A percentile compares a stretch with the other conserved stretches of the same genome.
Conservation (phyloP, 2,888 invertebrate genomes). For the Hymenopus coronatus region DNA sequence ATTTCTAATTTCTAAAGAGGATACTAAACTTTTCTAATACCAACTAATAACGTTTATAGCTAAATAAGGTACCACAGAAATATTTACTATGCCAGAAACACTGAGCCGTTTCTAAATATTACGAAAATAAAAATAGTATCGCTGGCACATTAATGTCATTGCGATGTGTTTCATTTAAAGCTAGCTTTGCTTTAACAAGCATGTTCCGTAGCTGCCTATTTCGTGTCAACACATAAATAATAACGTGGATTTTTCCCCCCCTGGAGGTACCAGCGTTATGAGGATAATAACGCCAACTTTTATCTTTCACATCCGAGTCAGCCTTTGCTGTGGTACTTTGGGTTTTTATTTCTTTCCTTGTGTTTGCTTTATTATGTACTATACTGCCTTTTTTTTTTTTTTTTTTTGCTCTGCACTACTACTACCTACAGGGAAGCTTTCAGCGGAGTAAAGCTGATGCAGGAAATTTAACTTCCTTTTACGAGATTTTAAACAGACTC, state of each 20-base stretch:
- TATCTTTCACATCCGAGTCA: not conserved
- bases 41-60: too few relatives aligned
- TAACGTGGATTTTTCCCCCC: not conserved
- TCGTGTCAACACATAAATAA: not conserved
- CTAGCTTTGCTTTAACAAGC: not conserved
- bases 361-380: too few relatives aligned
- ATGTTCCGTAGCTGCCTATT: not conserved
- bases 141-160: not conserved
- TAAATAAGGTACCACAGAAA: too few relatives aligned
- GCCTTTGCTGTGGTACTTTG: not conserved
- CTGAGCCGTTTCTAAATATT: not conserved
- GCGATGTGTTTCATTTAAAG: not conserved
- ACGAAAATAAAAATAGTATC: not conserved
- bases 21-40: too few relatives aligned
- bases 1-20: too few relatives aligned
- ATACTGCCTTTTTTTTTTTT: not conserved
- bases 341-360: not conserved
- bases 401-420: not conserved
- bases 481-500: too few relatives aligned
- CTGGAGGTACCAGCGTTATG: not conserved
- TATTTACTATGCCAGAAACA: too few relatives aligned
- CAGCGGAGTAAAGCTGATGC: too few relatives aligned
- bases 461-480: too few relatives aligned
- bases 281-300: not conserved
- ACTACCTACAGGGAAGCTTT: not conserved